A percentile compares a stretch with the other conserved stretches of the same genome.
Evolutionary conservation across 1,140 invertebrate species (phyloP).

Genomic region (Stenopsyche tienmushanensis): DNA sequence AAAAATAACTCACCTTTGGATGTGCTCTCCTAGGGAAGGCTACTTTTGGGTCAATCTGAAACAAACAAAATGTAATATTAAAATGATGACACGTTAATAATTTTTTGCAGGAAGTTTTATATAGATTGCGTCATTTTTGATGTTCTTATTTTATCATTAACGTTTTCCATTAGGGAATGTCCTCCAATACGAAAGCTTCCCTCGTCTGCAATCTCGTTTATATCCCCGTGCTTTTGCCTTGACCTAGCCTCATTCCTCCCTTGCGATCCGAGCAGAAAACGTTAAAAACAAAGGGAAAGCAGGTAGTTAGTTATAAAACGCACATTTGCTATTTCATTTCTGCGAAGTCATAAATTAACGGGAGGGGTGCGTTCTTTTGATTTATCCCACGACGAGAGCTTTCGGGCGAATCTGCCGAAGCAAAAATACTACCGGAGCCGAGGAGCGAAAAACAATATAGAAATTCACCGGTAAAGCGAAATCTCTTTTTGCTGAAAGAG

Average conservation of each 20-base stretch:
- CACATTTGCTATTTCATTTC: slow-evolving; percentile 38
- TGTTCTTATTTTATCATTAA: slow-evolving; percentile 35
- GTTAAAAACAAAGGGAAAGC: slow-evolving; percentile 5
- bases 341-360: slow-evolving; percentile 39
- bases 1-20: slow-evolving; percentile 83
- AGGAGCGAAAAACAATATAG: not conserved
- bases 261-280: not conserved
- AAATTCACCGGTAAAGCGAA: not conserved
- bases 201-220: slow-evolving; percentile 17
- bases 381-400: slow-evolving; percentile 24
- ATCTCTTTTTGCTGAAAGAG: not conserved
- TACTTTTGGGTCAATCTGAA: slow-evolving; percentile 99
- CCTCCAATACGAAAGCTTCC: slow-evolving; percentile 26
- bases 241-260: slow-evolving; percentile 9
- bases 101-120: slow-evolving; percentile 1
- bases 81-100: not conserved
- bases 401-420: slow-evolving; percentile 13
- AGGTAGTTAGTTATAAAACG: slow-evolving; percentile 31
- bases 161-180: slow-evolving; percentile 32
- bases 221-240: slow-evolving; percentile 22
- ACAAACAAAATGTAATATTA: slow-evolving; percentile 48
- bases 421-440: not conserved
- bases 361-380: slow-evolving; percentile 33
- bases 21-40: slow-evolving; percentile 98
- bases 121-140: slow-evolving; percentile 17